These are phyloP conservation scores for Urosaurus nigricauda DNA, from an alignment of 2,797 vertebrate genomes.

Conservation along the genomic window DNA sequence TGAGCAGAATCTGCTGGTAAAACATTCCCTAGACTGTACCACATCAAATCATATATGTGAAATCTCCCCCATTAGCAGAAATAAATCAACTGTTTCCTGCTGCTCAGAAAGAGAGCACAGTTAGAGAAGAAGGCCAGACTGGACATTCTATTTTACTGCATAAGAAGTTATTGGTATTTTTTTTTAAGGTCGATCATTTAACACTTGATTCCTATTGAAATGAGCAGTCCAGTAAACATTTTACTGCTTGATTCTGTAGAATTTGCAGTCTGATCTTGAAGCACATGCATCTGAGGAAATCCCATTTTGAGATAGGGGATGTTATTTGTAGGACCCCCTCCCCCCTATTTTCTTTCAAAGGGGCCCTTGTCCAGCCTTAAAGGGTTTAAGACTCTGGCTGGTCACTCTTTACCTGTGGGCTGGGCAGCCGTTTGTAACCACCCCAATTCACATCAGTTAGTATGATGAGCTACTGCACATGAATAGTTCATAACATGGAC, in stretches of 20 bases:
- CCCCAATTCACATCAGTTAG: neutral
- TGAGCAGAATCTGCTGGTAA: neutral
- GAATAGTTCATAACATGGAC: neutral
- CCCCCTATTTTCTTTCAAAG: neutral
- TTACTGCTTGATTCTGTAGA: neutral
- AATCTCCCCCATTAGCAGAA: conserved; percentile 7
- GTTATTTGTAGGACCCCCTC: neutral
- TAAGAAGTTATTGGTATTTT: neutral
- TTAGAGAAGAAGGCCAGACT: neutral
- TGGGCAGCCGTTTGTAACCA: neutral
- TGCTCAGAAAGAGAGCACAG: neutral
- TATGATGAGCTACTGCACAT: neutral
- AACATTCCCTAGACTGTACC: neutral
- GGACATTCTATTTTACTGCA: neutral
- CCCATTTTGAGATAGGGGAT: no score
- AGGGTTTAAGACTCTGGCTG: neutral
- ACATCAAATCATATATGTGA: neutral
- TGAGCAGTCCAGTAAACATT: neutral
- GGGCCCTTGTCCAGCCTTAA: no score
- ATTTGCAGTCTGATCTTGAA: no score
- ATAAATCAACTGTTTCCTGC: neutral
- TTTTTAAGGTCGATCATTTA: neutral
- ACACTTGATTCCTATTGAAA: neutral
- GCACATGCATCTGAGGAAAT: no score
- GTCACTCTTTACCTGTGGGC: neutral